Percentiles rank a stretch among this genome's conserved stretches.
These are phyloP conservation scores for Melanotus villosus DNA, from an alignment of 2,888 invertebrate species.

Conservation along the genomic window DNA sequence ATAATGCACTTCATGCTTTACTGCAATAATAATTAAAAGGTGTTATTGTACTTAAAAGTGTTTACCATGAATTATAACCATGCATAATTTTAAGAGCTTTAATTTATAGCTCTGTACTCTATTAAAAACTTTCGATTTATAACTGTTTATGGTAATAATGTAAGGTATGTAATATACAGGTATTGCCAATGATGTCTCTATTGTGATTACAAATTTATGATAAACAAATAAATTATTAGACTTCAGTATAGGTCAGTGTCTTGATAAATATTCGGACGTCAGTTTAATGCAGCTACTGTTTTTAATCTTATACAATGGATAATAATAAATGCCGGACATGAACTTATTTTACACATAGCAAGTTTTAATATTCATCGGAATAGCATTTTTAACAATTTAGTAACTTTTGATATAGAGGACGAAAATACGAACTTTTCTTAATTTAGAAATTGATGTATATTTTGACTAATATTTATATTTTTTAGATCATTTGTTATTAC, in stretches of 20 bases:
- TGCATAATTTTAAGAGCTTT: constrained; percentile 20
- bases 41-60: constrained; percentile 27
- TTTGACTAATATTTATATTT: too few species aligned
- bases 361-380: too few species aligned
- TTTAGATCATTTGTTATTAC: too few species aligned
- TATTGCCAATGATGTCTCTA: constrained; percentile 5
- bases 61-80: constrained; percentile 16
- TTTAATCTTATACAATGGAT: too few species aligned
- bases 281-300: not conserved
- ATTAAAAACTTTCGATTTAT: not conserved
- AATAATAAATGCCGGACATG: too few species aligned
- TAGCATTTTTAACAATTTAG: too few species aligned
- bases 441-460: too few species aligned
- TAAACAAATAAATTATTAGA: not conserved
- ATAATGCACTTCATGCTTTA: constrained; percentile 6
- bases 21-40: not conserved
- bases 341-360: too few species aligned
- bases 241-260: not conserved
- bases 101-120: not conserved
- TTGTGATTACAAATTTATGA: constrained; percentile 23
- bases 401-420: too few species aligned
- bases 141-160: too few species aligned
- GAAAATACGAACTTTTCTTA: too few species aligned
- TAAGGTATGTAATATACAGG: not conserved
- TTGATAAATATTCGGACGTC: not conserved